These are phyloP conservation scores for Geopemphigus sp. DNA, from an alignment of 1,140 invertebrate species.

Conservation along the genomic window DNA sequence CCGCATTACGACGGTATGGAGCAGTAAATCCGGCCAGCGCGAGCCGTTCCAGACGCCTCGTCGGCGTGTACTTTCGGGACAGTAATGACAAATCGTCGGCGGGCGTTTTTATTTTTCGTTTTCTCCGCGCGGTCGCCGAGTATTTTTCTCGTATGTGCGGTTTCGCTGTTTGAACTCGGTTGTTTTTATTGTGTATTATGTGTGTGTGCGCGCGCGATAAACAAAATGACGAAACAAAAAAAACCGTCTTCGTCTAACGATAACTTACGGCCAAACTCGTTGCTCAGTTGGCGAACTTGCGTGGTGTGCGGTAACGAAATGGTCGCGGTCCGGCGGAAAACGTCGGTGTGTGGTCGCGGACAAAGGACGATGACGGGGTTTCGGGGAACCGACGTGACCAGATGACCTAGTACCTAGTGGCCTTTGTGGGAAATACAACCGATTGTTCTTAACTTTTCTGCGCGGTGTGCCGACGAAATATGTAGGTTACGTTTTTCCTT, in stretches of 20 bases:
- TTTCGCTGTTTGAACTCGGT: background rate
- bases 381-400: no score
- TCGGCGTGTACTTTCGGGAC: background rate
- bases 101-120: constrained; percentile 1
- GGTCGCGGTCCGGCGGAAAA: background rate
- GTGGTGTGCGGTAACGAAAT: background rate
- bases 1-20: background rate
- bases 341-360: no score
- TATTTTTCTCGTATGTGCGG: background rate
- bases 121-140: background rate
- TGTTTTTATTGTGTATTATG: constrained; percentile 9
- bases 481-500: no score
- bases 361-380: no score
- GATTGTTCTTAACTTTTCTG: no score
- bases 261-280: background rate
- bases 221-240: background rate
- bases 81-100: constrained; percentile 3
- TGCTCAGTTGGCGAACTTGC: background rate
- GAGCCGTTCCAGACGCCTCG: background rate
- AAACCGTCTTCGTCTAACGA: background rate
- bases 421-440: no score
- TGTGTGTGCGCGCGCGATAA: background rate
- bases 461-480: no score
- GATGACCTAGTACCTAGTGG: no score
- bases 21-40: background rate